These are phyloP conservation scores for Phortica magna DNA, from an alignment of 2,888 invertebrate species.

Conservation along the genomic window DNA sequence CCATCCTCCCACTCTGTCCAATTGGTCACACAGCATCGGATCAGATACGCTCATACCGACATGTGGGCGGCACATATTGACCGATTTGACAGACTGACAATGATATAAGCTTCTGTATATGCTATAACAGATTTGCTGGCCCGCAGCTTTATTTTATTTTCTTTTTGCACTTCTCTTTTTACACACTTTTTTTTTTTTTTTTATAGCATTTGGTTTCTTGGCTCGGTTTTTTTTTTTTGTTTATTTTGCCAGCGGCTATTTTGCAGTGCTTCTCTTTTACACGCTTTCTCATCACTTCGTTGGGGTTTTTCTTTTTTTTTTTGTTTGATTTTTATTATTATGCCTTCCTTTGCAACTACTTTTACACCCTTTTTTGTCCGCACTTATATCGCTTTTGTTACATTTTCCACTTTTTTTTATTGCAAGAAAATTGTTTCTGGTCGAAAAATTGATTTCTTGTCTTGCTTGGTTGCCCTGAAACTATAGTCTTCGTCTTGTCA, in stretches of 20 bases:
- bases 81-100: conserved; percentile 1
- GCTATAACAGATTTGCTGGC: conserved; percentile 32
- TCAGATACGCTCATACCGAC: background rate
- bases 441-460: conserved; percentile 65
- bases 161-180: background rate
- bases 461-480: conserved; percentile 46
- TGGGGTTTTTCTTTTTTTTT: conserved; percentile 57
- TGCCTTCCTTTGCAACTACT: conserved; percentile 46
- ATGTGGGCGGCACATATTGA: background rate
- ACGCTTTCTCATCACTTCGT: background rate
- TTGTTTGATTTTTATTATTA: conserved; percentile 49
- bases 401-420: conserved; percentile 63
- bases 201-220: conserved; percentile 39
- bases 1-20: background rate
- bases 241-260: conserved; percentile 24
- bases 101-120: conserved; percentile 5
- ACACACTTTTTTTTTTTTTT: background rate
- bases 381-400: conserved; percentile 56
- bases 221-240: background rate
- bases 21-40: conserved; percentile 31
- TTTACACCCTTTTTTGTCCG: conserved; percentile 40
- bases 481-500: background rate
- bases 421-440: conserved; percentile 64
- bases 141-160: background rate
- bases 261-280: background rate